A percentile compares a stretch with the other conserved stretches of the same genome.
These are phyloP conservation scores for Lucilia cuprina DNA, from an alignment of 1,140 invertebrate species.

Conservation along the genomic window DNA sequence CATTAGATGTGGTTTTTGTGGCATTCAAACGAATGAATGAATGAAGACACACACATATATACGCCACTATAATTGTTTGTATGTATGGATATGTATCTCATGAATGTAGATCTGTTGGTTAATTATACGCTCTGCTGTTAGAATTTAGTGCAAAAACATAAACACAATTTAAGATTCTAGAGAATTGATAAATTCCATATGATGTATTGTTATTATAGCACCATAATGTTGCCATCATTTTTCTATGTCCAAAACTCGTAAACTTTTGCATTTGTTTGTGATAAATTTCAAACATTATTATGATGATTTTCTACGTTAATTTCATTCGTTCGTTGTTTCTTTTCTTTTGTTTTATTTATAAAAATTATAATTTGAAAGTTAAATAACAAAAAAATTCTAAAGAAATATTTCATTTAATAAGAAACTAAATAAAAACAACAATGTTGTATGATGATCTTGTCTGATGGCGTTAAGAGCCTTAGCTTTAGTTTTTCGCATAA, in stretches of 20 bases:
- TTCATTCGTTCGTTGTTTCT: too few relatives aligned
- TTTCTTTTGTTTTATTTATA: background rate
- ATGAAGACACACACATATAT: too few relatives aligned
- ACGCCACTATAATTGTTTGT: too few relatives aligned
- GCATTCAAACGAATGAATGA: background rate
- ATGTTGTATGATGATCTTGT: background rate
- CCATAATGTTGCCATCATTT: conserved; percentile 32
- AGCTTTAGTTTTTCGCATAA: background rate
- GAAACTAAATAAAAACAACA: background rate
- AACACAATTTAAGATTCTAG: background rate
- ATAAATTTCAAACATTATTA: conserved; percentile 8
- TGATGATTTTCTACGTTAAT: background rate
- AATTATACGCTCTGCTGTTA: background rate
- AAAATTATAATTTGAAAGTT: background rate
- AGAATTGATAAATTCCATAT: conserved; percentile 19
- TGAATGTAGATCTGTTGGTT: background rate
- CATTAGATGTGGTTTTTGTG: conserved; percentile 15
- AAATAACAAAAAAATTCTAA: background rate
- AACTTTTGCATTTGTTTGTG: background rate
- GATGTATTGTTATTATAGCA: conserved; percentile 33
- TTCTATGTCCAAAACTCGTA: conserved; percentile 22
- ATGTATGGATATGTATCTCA: too few relatives aligned
- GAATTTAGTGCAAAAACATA: conserved; percentile 27
- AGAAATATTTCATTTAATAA: background rate
- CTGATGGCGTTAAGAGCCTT: background rate